Evolutionary conservation across 2,888 invertebrate genomes (phyloP), one percentile per base, ranked within the genome.

Genomic region (Hydriomena furcata): DNA sequence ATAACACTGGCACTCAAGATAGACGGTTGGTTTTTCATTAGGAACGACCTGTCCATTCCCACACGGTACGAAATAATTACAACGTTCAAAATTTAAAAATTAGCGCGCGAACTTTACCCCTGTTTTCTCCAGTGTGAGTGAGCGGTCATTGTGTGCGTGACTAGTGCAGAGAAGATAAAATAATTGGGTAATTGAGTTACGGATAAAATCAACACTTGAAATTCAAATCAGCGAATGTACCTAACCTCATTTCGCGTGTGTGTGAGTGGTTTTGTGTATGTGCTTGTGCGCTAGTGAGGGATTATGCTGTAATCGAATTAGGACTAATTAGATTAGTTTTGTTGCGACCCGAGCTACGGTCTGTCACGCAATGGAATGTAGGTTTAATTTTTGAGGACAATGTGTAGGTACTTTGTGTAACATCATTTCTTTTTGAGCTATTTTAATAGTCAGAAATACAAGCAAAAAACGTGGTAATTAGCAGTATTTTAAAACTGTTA

Each of bases 241-340:
- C n/a, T n/a, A 53, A 49, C 45, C 49, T 49, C 31, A 42, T 42
- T 53, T 20, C 13, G 42, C 55, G 46, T 53, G 52, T 44, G 54
- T 60, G 52, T 34, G 54, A 17, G 32, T 24, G 43, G 41, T 44
- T 52, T 42, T 24, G 48, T 56, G 51, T 42, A 44, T 59, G 12
- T 23, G 21, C 25, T 32, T 55, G 63, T 63, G 66, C 70, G 63
- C 63, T 68, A 63, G 65, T 68, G 68, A 63, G 62, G 68, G 73
- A 71, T 84, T 81, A 71, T 73, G 66, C 60, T 63, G 73, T 89
- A 89, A 89, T 89, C 76, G 76, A 86, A 87, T 89, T 89, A 89
- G 76, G 53, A 48, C 44, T 89, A 89, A 89, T 89, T 85, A 68
- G 83, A 86, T 89, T 88, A 86, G 75, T 76, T 71, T 70, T 55